Evolutionary conservation across 2,797 vertebrate genomes (phyloP).

Genomic region (Enteromius paludinosus): DNA sequence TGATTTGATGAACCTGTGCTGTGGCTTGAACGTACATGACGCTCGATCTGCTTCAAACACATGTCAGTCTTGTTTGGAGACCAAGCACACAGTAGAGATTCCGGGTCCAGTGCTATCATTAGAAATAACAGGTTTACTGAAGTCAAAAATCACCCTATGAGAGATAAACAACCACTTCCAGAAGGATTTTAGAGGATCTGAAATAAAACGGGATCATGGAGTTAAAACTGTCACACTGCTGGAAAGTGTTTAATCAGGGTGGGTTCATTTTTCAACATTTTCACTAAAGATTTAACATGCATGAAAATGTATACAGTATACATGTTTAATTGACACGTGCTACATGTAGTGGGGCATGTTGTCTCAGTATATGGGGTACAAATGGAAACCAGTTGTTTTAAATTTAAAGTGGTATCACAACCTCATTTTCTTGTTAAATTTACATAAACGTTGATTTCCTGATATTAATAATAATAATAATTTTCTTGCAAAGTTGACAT

Average conservation of each 20-base stretch:
- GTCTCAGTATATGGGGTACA: not conserved
- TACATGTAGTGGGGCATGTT: not conserved
- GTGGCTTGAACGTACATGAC: not conserved
- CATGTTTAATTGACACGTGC: not conserved
- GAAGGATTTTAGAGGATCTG: not conserved
- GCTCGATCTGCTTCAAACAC: constrained; percentile 33
- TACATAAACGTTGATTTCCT: too few species aligned
- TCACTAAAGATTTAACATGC: too few species aligned
- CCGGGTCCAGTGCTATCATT: not conserved
- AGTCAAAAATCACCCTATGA: not conserved
- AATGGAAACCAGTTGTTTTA: not conserved
- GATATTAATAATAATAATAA: too few species aligned
- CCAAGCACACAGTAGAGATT: not conserved
- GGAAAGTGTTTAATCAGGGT: not conserved
- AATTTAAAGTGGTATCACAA: too few species aligned
- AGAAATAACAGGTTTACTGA: not conserved
- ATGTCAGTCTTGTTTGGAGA: constrained; percentile 19
- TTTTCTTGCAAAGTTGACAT: too few species aligned
- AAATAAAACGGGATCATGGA: not conserved
- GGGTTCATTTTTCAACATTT: not conserved
- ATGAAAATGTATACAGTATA: not conserved
- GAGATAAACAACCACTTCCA: not conserved
- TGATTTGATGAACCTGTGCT: constrained; percentile 20
- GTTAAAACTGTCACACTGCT: not conserved
- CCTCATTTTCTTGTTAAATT: too few species aligned